Conservation (phyloP, 2,888 invertebrate genomes). For the Tipula helvola region DNA sequence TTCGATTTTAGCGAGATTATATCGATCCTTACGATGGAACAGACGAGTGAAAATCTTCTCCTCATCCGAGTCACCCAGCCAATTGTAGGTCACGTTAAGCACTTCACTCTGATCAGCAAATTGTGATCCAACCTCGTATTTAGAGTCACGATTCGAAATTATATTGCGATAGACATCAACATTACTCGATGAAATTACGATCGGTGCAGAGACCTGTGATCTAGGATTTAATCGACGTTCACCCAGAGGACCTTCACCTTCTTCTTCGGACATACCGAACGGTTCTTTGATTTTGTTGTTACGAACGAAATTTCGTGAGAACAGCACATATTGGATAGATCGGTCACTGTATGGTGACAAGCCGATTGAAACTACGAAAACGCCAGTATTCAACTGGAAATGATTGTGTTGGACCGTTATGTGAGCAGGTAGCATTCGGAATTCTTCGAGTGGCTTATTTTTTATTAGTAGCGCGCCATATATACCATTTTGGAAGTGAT, state of each 20-base stretch:
- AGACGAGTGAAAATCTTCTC: constrained; percentile 60
- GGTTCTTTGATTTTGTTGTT: constrained; percentile 80
- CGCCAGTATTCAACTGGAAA: constrained; percentile 78
- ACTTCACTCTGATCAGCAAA: constrained; percentile 84
- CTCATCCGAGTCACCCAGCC: constrained; percentile 70
- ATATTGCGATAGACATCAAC: constrained; percentile 81
- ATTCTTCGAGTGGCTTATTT: constrained; percentile 68
- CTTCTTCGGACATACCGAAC: constrained; percentile 48
- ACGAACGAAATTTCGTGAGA: constrained; percentile 77
- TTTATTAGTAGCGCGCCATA: constrained; percentile 76
- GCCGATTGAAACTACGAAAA: constrained; percentile 77
- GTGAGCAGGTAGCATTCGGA: constrained; percentile 58
- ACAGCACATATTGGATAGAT: constrained; percentile 64
- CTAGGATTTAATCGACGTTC: constrained; percentile 71
- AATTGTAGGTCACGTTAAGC: constrained; percentile 91
- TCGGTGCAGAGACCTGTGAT: constrained; percentile 82
- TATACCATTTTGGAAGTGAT: constrained; percentile 70
- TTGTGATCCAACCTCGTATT: constrained; percentile 92
- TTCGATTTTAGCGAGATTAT: constrained; percentile 83
- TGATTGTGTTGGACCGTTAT: constrained; percentile 74
- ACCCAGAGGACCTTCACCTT: constrained; percentile 30
- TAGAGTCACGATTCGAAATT: constrained; percentile 77
- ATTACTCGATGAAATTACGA: constrained; percentile 86
- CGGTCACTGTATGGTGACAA: constrained; percentile 78
- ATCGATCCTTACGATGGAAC: constrained; percentile 81